A percentile compares a stretch with the other conserved stretches of the same genome.
Evolutionary conservation across 1,140 invertebrate genomes (phyloP).

Genomic region (Stenopsyche tienmushanensis): DNA sequence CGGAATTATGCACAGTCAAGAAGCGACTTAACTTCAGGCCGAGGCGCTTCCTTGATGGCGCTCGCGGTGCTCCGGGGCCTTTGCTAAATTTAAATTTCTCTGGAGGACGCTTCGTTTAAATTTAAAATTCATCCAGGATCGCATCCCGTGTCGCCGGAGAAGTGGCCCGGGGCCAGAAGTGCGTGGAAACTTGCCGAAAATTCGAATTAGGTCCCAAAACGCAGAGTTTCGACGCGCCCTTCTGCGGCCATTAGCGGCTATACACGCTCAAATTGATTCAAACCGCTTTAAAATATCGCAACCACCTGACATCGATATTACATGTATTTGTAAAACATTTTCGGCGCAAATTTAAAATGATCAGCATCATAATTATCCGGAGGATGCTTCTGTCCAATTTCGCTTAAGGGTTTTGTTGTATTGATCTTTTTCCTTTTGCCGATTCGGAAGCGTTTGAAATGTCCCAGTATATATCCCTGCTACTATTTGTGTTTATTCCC

Average conservation of each 20-base stretch:
- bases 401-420: too few relatives aligned
- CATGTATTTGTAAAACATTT: too few relatives aligned
- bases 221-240: slow-evolving; percentile 2
- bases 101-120: slow-evolving; percentile 34
- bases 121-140: slow-evolving; percentile 35
- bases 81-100: slow-evolving; percentile 37
- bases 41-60: not conserved
- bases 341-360: too few relatives aligned
- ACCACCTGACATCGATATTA: too few relatives aligned
- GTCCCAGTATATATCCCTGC: too few relatives aligned
- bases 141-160: not conserved
- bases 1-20: not conserved
- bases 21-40: not conserved
- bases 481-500: slow-evolving; percentile 31
- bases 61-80: not conserved
- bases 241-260: too few relatives aligned
- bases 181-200: not conserved
- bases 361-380: too few relatives aligned
- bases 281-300: too few relatives aligned
- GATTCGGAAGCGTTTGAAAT: too few relatives aligned
- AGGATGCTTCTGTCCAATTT: too few relatives aligned
- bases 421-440: too few relatives aligned
- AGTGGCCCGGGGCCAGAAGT: not conserved
- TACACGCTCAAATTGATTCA: too few relatives aligned
- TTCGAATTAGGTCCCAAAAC: not conserved